Evolutionary conservation across 2,888 invertebrate genomes (phyloP).

Genomic region (Teleiodes luculella): DNA sequence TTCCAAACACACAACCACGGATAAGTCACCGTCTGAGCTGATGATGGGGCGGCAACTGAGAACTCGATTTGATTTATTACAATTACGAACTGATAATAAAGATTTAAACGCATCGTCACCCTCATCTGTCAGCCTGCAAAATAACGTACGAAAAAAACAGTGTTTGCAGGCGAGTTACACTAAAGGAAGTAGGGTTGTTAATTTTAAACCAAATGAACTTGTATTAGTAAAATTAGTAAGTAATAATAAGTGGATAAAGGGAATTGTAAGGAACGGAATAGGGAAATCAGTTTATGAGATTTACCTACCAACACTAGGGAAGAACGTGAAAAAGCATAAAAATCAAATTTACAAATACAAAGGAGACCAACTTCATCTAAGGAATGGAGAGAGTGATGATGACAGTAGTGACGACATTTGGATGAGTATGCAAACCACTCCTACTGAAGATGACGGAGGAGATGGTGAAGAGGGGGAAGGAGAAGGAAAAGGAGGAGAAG

Average conservation of each 20-base stretch:
- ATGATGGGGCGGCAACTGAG: constrained; percentile 5
- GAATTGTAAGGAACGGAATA: neutral
- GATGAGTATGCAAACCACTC: too few species aligned
- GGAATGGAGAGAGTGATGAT: too few species aligned
- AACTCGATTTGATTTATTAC: constrained; percentile 10
- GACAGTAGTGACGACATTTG: too few species aligned
- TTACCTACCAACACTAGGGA: too few species aligned
- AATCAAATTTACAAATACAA: too few species aligned
- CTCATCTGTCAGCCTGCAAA: constrained; percentile 3
- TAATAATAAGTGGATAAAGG: constrained; percentile 8
- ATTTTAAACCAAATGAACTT: constrained; percentile 1
- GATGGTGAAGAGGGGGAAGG: too few species aligned
- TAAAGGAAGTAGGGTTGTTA: neutral
- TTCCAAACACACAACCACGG: constrained; percentile 11
- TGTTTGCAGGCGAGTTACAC: constrained; percentile 9
- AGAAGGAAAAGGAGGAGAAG: too few species aligned
- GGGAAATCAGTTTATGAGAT: neutral
- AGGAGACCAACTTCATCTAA: too few species aligned
- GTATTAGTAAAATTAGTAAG: constrained; percentile 5
- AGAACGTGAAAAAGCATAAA: too few species aligned
- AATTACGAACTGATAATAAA: too few species aligned
- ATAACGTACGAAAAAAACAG: neutral
- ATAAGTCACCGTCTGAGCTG: constrained; percentile 12
- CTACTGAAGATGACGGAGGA: too few species aligned
- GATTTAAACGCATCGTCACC: neutral